These are phyloP conservation scores for Scaptomyza caliginosa DNA, from an alignment of 2,888 invertebrate species.

Conservation along the genomic window DNA sequence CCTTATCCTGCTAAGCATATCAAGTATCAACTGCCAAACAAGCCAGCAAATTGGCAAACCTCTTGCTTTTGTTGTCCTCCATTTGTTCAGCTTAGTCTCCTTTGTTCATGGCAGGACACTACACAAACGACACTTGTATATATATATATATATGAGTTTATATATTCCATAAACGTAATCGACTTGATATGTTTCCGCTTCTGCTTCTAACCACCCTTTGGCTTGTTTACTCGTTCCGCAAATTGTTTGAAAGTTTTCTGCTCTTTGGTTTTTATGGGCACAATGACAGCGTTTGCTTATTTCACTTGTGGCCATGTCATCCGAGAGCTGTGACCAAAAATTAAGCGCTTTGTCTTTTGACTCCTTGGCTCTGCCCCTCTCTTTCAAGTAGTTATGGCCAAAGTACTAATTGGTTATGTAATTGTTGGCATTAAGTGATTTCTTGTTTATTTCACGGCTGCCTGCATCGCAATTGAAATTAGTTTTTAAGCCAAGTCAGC, in stretches of 20 bases:
- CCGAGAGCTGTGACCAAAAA: conserved; percentile 40
- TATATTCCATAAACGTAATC: conserved; percentile 69
- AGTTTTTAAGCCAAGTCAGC: conserved; percentile 21
- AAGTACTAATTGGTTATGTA: conserved; percentile 72
- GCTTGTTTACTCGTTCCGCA: background rate
- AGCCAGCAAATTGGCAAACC: conserved; percentile 73
- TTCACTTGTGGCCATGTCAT: conserved; percentile 13
- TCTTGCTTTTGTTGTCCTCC: conserved; percentile 39
- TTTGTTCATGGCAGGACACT: conserved; percentile 10
- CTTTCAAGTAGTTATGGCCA: conserved; percentile 32
- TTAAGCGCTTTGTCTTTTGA: conserved; percentile 37
- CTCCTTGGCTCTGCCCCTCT: conserved; percentile 9
- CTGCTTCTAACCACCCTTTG: background rate
- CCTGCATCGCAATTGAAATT: conserved; percentile 62
- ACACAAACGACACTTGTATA: conserved; percentile 12
- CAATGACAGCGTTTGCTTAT: conserved; percentile 28
- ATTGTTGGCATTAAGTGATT: conserved; percentile 79
- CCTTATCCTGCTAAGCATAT: conserved; percentile 60
- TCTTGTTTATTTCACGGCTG: conserved; percentile 73
- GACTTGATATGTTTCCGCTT: conserved; percentile 44
- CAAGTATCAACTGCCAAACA: conserved; percentile 71
- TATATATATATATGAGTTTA: conserved; percentile 35
- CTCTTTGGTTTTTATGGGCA: conserved; percentile 50
- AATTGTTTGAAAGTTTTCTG: conserved; percentile 51
- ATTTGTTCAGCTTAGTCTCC: conserved; percentile 44